Evolutionary conservation across 1,140 invertebrate species (phyloP).

Genomic region (Contarinia nasturtii): DNA sequence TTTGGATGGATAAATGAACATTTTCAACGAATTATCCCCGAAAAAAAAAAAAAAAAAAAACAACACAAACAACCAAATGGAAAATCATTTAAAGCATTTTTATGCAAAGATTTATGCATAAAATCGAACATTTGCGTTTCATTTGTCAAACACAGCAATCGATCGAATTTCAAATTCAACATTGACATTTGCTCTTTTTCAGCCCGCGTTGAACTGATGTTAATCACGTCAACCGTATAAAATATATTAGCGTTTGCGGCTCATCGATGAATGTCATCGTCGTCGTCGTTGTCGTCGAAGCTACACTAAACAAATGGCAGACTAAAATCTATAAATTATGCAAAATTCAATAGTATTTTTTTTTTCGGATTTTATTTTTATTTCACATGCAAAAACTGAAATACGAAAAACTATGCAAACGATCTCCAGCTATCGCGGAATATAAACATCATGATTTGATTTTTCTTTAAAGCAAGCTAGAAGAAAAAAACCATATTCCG

Average conservation of each 20-base stretch:
- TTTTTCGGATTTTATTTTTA: too few species aligned
- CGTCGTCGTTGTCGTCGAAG: too few species aligned
- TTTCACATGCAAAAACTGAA: neutral
- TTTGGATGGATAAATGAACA: too few species aligned
- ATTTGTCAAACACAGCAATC: conserved; percentile 11
- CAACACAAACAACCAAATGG: too few species aligned
- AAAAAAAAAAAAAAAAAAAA: too few species aligned
- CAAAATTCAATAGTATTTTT: neutral
- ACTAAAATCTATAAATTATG: neutral
- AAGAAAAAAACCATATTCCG: neutral
- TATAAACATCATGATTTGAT: neutral
- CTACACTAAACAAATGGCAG: neutral
- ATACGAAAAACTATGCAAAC: neutral
- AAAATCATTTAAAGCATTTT: neutral
- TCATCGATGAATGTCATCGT: too few species aligned
- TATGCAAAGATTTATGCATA: conserved; percentile 19
- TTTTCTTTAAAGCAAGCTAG: neutral
- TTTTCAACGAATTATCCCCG: too few species aligned
- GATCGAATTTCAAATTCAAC: neutral
- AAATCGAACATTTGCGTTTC: conserved; percentile 27
- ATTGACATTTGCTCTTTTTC: too few species aligned
- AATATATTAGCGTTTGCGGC: neutral
- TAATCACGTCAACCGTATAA: too few species aligned
- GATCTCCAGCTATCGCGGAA: neutral
- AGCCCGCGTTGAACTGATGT: too few species aligned